Base-by-base conservation (phyloP, 37 sponge, comb jelly and placozoan species). In the Amphimedon queenslandica region DNA sequence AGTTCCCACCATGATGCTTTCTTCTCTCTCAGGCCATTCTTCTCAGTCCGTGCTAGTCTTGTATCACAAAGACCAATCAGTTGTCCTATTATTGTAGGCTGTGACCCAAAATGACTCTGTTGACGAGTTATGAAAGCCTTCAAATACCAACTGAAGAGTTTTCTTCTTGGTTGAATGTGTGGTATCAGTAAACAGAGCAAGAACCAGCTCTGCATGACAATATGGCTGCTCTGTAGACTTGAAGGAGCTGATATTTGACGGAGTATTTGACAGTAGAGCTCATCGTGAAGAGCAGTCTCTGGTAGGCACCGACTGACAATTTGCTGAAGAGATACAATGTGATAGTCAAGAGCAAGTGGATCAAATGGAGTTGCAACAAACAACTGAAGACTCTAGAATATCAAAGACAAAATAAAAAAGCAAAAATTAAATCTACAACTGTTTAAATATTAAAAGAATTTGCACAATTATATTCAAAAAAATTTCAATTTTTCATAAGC, bases 251-350 rank as follows among this genome's bases (percentile, higher is more conserved):
- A 67, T 0, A 82, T 73, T 51, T 84, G 87, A 42, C 69, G 27
- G 34, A 91, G 70, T 4, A 91, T 6, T 64, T 86, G 92, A 42
- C 92, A 86, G 76, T 86, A 91, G 24, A 91, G 39, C 76, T 91
- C 92, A 63, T 85, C 73, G 42, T 82, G 79, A 0, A 91, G 75
- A 24, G 47, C 56, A 23, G 76, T 37, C 36, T 82, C 55, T 24
- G 47, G 36, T 29, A 82, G 63, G 47, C 92, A 85, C 16, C 47
- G 58, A 0, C 1, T 21, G 0, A 79, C 53, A 37, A 83, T 67
- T 58, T 80, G 37, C 69, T 91, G 92, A 2, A 73, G 39, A 21
- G 66, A 70, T 31, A 21, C 25, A 24, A 86, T 66, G 76, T 84
- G 86, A 57, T 81, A 77, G 24, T 63, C 77, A 4, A 79, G 63